A percentile compares a stretch with the other conserved stretches of the same genome.
phyloP scores from a whole-genome alignment of 2,888 invertebrate species.

The Cephus runcator region DNA sequence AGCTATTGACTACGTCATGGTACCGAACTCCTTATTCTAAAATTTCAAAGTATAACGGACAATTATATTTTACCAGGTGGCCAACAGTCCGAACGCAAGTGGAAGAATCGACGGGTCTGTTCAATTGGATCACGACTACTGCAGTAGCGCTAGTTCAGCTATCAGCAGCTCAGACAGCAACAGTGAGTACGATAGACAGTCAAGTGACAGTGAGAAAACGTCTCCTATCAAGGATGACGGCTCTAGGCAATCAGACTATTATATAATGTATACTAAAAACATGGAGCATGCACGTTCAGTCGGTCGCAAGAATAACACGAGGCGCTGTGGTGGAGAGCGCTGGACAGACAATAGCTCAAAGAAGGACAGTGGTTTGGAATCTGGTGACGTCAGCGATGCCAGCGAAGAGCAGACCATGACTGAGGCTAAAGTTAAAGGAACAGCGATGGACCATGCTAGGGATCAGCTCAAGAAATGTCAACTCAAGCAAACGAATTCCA shows the following conservation, averaged over 20 bases:
- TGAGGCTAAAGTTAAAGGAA: neutral
- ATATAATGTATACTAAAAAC: slow-evolving; percentile 17
- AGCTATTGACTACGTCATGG: neutral
- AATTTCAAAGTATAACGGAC: neutral
- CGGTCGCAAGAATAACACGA: slow-evolving; percentile 12
- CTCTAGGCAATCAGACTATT: slow-evolving; percentile 6
- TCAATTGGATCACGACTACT: slow-evolving; percentile 72
- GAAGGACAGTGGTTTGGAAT: slow-evolving; percentile 64
- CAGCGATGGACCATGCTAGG: neutral
- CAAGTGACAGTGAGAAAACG: slow-evolving; percentile 36
- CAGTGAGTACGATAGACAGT: slow-evolving; percentile 37
- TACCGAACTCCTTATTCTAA: neutral
- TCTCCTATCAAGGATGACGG: slow-evolving; percentile 25
- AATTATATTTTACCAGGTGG: slow-evolving; percentile 21
- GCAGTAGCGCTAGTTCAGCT: slow-evolving; percentile 51
- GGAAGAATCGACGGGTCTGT: slow-evolving; percentile 53
- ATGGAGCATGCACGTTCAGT: slow-evolving; percentile 15
- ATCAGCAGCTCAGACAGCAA: slow-evolving; percentile 37
- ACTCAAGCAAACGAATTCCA: slow-evolving; percentile 7
- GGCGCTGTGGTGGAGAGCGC: slow-evolving; percentile 21
- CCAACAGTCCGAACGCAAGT: slow-evolving; percentile 32
- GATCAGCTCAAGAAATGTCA: slow-evolving; percentile 1
- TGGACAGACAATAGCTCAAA: slow-evolving; percentile 51
- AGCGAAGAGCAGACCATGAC: slow-evolving; percentile 45
- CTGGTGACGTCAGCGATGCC: slow-evolving; percentile 62